Evolutionary conservation across 2,113 vertebrate genomes (phyloP), one percentile per base, ranked within the genome.

Genomic region (Herpetotheres cachinnans): DNA sequence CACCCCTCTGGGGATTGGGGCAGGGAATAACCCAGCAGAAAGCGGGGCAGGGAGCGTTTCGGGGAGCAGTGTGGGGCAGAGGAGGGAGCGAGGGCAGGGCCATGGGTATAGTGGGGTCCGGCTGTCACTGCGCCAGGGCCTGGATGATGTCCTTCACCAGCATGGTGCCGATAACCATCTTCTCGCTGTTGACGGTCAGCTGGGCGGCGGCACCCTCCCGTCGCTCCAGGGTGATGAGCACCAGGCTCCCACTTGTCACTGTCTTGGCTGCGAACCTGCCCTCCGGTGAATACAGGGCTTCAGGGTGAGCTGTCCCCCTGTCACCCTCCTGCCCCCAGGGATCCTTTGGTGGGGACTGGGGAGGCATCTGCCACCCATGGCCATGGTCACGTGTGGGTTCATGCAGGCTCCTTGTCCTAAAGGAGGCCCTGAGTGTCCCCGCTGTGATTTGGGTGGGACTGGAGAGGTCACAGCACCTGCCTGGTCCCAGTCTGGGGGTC

Each of bases 111-210:
- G 61, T 1, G 4, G 44, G 19, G 5, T 49, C 25, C 0, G 0
- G 66, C 34, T 4, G 7, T 99, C 98, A 99, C 98, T 99, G 99
- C 1, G 98, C 98, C 95, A 99, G 95, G 49, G 99, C 98, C 94
- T 99, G 98, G 36, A 99, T 93, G 86, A 99, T 98, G 59, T 99
- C 99, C 96, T 99, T 99, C 95, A 99, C 99, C 96, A 99, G 97
- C 99, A 99, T 99, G 20, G 99, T 99, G 81, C 99, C 99, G 0
- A 99, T 99, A 94, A 99, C 98, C 99, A 99, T 99, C 96, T 99
- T 99, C 98, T 99, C 99, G 0, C 99, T 99, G 98, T 99, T 99
- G 96, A 99, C 97, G 0, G 98, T 99, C 92, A 99, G 98, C 97
- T 99, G 99, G 49, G 99, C 99, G 0, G 66, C 74, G 0, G 97